Evolutionary conservation across 2,888 invertebrate species (phyloP), one percentile per base, ranked within the genome.

Genomic region (Meganola albula): DNA sequence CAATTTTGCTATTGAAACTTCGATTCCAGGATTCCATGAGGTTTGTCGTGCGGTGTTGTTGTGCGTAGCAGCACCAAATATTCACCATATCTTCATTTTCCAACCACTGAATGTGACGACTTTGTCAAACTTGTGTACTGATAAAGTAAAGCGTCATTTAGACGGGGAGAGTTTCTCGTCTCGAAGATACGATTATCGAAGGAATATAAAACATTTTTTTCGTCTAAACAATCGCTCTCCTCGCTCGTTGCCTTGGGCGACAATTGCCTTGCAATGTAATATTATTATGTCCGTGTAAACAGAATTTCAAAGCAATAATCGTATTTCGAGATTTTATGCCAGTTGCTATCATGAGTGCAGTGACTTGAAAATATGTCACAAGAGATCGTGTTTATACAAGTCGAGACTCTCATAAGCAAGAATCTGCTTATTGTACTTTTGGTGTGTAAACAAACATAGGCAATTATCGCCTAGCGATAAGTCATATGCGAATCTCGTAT

Each of bases 31-130:
- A 26, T 25, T 34, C 43, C 16, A 37, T 34, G 23, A 39, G 33
- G 24, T 39, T 39, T 14, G 38, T 41, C 21, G 28, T 34, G 21
- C 34, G 34, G 23, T 38, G 41, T 12, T 20, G 22, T 32, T 34
- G 35, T 10, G 31, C 26, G 29, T 24, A 29, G 12, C 34, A 40
- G 28, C 40, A 43, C 40, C 43, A 43, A 27, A 37, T 34, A 24
- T 24, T 12, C 9, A 40, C 40, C 29, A 40, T 34, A 12, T 24
- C 34, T n/a, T 24, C 21, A 31, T 24, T 24, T 24, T 42, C 27
- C 25, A 42, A 35, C 38, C 34, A 35, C 30, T 42, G 35, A 29
- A n/a, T n/a, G n/a, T n/a, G n/a, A n/a, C n/a, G n/a, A n/a, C n/a
- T n/a, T n/a, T n/a, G n/a, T n/a, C n/a, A n/a, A n/a, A n/a, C n/a